Evolutionary conservation across 2,888 invertebrate species (phyloP), one percentile per base, ranked within the genome.

Genomic region (Sycophila texana): DNA sequence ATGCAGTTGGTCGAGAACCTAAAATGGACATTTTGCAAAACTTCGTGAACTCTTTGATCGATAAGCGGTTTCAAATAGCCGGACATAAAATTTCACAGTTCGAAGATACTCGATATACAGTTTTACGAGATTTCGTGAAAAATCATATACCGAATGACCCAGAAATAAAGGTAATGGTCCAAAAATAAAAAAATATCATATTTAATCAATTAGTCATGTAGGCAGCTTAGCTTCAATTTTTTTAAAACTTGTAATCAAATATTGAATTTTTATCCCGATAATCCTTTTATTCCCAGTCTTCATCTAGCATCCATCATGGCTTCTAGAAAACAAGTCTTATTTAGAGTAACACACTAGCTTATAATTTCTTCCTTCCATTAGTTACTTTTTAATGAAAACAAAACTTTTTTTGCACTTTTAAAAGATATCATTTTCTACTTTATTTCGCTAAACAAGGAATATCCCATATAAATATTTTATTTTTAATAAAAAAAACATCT

Each of bases 81-180:
- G 89, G 89, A 2, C 85, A 87, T 67, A 84, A 80, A 39, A 83
- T 86, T 73, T 74, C 85, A 4, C 67, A 83, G 5, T 77, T 83
- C 72, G 79, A 81, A 51, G 88, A 89, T 80, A 82, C 88, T 3
- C 84, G 88, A 12, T 89, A 87, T 55, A 76, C 57, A 0, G 84
- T 84, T 4, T 82, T 89, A 10, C 75, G 81, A 13, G 82, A 88
- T 65, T 87, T 86, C 26, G 85, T 85, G 1, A 84, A 77, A 14
- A 83, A 86, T 61, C 68, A 85, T 80, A 61, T 88, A 18, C 83
- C 86, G n/a, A 81, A 86, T 57, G 82, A 87, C 84, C 60, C 83
- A 4, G 82, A 84, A 58, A 77, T 87, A 20, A 85, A 88, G 83
- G 88, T 86, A 76, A 77, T 22, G 18, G 26, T 10, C 14, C 5